These are phyloP conservation scores for Glaucopsyche alexis DNA, from an alignment of 2,888 invertebrate species.

Conservation along the genomic window DNA sequence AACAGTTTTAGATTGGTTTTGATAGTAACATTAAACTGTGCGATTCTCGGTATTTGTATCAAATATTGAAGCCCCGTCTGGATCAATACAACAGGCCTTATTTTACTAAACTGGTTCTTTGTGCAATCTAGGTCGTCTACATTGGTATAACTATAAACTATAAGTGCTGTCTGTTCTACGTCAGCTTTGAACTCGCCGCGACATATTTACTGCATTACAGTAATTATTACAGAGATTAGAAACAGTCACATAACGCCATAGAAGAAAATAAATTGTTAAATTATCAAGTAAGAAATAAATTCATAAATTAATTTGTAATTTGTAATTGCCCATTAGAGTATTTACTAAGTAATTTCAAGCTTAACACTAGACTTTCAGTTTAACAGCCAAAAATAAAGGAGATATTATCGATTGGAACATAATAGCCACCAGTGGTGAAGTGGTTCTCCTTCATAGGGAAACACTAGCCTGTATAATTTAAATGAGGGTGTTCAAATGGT, in stretches of 20 bases:
- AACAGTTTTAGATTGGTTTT: neutral
- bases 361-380: neutral
- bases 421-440: no score
- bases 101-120: constrained; percentile 58
- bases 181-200: constrained; percentile 14
- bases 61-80: neutral
- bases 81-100: constrained; percentile 30
- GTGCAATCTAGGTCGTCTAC: constrained; percentile 52
- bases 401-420: no score
- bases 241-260: neutral
- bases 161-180: neutral
- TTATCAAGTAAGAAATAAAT: no score
- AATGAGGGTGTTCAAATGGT: no score
- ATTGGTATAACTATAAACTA: neutral
- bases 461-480: no score
- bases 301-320: no score
- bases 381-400: no score
- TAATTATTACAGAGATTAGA: neutral
- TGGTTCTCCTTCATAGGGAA: no score
- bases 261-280: no score
- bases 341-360: neutral
- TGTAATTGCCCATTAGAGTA: no score
- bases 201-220: neutral
- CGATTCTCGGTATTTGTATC: neutral
- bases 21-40: neutral